A percentile compares a stretch with the other conserved stretches of the same genome.
Evolutionary conservation across 2,888 invertebrate genomes (phyloP).

Genomic region (Linnaemya vulpina): DNA sequence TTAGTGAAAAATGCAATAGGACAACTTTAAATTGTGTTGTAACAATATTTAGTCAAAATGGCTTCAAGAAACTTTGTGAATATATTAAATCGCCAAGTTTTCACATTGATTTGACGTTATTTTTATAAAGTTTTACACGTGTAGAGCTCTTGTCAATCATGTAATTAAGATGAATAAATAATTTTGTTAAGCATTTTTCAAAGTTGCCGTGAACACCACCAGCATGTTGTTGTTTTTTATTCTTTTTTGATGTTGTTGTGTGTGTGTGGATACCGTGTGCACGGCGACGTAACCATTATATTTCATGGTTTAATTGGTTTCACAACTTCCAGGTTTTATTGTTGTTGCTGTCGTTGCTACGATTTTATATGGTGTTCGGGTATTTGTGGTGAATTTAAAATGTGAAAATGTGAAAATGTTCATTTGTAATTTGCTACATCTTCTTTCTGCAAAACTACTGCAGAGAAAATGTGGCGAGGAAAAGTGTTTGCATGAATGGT

Average conservation of each 20-base stretch:
- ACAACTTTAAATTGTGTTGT: too few species aligned
- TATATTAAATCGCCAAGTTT: too few species aligned
- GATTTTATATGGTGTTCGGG: constrained; percentile 25
- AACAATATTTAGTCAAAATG: too few species aligned
- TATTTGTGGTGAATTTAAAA: constrained; percentile 38
- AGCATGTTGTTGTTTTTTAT: background rate
- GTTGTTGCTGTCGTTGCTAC: constrained; percentile 1
- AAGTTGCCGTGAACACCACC: too few species aligned
- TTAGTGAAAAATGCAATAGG: background rate
- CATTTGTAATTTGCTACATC: constrained; percentile 21
- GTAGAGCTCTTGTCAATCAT: too few species aligned
- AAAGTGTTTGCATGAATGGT: background rate
- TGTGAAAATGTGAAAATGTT: constrained; percentile 52
- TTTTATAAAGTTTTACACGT: too few species aligned
- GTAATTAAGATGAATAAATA: background rate
- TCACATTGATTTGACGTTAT: too few species aligned
- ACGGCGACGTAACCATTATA: background rate
- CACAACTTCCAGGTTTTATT: constrained; percentile 42
- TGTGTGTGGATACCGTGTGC: too few species aligned
- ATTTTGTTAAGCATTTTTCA: background rate
- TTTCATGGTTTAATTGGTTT: constrained; percentile 68
- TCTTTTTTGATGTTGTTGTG: background rate
- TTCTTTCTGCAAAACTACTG: constrained; percentile 20
- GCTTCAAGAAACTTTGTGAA: too few species aligned
- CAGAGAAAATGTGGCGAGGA: constrained; percentile 20